Conservation (phyloP, 2,113 vertebrate species). For the Casuarius casuarius region DNA sequence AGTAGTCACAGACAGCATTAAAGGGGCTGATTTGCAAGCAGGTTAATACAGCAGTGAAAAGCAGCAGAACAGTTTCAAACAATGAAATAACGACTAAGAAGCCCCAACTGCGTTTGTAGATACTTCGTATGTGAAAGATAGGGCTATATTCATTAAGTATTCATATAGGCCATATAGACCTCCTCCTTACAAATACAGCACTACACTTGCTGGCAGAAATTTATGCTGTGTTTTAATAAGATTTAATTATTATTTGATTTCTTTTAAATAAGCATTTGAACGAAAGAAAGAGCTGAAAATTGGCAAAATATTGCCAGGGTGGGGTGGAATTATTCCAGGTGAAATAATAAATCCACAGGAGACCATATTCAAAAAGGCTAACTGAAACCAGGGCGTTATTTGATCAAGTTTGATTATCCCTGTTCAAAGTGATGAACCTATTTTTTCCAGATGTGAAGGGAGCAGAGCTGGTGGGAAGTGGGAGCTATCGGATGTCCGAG, state of each 20-base stretch:
- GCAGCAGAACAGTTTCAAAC: background rate
- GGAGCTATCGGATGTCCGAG: rapidly evolving
- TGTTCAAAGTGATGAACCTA: background rate
- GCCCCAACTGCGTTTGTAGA: background rate
- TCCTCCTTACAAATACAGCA: background rate
- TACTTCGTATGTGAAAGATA: rapidly evolving
- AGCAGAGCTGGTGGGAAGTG: background rate
- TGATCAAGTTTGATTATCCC: rapidly evolving
- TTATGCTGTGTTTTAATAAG: background rate
- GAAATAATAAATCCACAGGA: background rate
- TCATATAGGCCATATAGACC: background rate
- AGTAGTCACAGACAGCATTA: background rate
- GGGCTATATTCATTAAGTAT: background rate
- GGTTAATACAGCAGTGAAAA: background rate
- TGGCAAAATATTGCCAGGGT: background rate
- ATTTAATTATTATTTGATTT: background rate
- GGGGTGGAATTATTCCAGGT: background rate
- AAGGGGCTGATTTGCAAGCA: background rate
- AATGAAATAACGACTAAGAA: background rate
- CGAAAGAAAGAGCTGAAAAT: background rate
- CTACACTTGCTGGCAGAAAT: background rate
- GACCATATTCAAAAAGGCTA: background rate
- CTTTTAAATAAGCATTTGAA: background rate
- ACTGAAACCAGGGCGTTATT: rapidly evolving
- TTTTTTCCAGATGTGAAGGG: background rate